These are phyloP conservation scores for Pachyuromys duprasi DNA, from an alignment of 2,797 vertebrate genomes.

Conservation along the genomic window DNA sequence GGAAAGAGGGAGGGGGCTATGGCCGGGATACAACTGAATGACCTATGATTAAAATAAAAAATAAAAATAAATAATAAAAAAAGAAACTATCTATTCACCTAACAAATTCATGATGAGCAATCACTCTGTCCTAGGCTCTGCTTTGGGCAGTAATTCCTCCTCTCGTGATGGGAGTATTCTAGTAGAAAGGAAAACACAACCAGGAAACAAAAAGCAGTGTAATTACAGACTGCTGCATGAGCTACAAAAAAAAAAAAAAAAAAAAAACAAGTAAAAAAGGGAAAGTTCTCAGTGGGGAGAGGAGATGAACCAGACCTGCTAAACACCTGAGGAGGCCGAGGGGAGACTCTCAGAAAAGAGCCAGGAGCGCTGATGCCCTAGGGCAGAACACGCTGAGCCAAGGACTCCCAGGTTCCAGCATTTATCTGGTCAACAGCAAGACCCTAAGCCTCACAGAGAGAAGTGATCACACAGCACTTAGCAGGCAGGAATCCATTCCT, in stretches of 20 bases:
- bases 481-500: not conserved
- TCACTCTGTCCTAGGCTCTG: not conserved
- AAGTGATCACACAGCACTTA: not conserved
- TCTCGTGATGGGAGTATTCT: not conserved
- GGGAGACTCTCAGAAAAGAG: not conserved
- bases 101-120: not conserved
- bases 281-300: not conserved
- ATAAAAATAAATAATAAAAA: no score
- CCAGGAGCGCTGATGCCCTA: not conserved
- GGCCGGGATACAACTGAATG: no score
- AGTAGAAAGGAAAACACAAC: constrained; percentile 1
- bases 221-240: not conserved
- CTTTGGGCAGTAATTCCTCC: not conserved
- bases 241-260: not conserved
- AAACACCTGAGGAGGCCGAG: not conserved
- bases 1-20: no score
- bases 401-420: not conserved
- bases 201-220: not conserved
- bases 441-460: not conserved
- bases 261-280: not conserved
- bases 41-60: no score
- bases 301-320: not conserved
- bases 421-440: not conserved
- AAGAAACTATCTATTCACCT: no score
- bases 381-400: not conserved